Evolutionary conservation across 2,797 vertebrate species (phyloP).

Genomic region (Liparis tanakae): DNA sequence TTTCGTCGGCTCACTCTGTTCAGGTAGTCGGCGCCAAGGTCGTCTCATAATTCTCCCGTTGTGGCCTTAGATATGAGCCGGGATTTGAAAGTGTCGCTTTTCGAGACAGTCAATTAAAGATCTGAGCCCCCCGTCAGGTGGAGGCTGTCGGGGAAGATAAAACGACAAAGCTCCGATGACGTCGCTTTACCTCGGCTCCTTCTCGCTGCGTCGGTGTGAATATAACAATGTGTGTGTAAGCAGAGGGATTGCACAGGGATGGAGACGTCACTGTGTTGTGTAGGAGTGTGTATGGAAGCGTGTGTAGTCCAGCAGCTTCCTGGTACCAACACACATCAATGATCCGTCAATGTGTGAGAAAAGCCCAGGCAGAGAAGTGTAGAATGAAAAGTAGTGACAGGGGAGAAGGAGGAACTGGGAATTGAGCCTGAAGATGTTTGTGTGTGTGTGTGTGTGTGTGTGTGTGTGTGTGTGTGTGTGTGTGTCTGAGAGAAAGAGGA

Average conservation of each 20-base stretch:
- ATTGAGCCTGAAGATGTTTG: conserved; percentile 40
- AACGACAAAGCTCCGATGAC: conserved; percentile 43
- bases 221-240: conserved; percentile 20
- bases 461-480: conserved; percentile 39
- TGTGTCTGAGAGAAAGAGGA: conserved; percentile 7
- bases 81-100: conserved; percentile 54
- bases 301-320: conserved; percentile 21
- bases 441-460: conserved; percentile 32
- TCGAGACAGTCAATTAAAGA: conserved; percentile 72
- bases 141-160: conserved; percentile 54
- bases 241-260: not conserved
- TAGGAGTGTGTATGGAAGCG: conserved; percentile 1
- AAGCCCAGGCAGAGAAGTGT: conserved; percentile 12
- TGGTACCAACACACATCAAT: conserved; percentile 44
- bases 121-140: conserved; percentile 59
- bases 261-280: not conserved
- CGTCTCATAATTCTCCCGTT: not conserved
- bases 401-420: conserved; percentile 36
- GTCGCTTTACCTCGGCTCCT: conserved; percentile 33
- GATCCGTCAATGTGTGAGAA: conserved; percentile 42
- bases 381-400: conserved; percentile 33
- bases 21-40: conserved; percentile 21
- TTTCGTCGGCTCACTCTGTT: conserved; percentile 30
- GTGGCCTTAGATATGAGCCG: conserved; percentile 27
- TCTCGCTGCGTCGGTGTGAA: conserved; percentile 17